Percentiles rank a stretch among this genome's conserved stretches.
Evolutionary conservation across 2,888 invertebrate genomes (phyloP).

Genomic region (Tipula lateralis): DNA sequence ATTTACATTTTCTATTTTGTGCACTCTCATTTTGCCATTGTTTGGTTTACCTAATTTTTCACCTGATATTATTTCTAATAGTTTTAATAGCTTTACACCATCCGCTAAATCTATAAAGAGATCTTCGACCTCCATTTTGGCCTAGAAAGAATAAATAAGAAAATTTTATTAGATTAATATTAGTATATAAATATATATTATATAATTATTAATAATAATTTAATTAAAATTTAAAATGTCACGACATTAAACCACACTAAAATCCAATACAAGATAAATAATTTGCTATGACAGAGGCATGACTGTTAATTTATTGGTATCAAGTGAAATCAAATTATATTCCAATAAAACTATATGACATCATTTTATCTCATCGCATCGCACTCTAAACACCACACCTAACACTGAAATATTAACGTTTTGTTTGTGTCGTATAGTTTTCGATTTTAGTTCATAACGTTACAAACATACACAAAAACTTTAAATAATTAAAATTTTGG

Average conservation of each 20-base stretch:
- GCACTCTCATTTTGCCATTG: constrained; percentile 92
- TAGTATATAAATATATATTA: too few relatives aligned
- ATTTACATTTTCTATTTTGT: constrained; percentile 99
- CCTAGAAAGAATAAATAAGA: constrained; percentile 55
- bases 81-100: constrained; percentile 84
- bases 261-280: background rate
- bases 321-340: background rate
- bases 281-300: background rate
- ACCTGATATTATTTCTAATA: constrained; percentile 97
- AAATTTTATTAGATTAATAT: background rate
- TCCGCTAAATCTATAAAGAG: constrained; percentile 94
- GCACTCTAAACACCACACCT: background rate
- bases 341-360: background rate
- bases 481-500: background rate
- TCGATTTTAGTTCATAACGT: background rate
- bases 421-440: background rate
- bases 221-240: background rate
- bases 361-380: background rate
- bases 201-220: background rate
- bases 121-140: constrained; percentile 96
- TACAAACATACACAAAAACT: background rate
- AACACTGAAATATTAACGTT: background rate
- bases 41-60: constrained; percentile 96
- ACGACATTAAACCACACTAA: background rate
- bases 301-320: background rate